These are phyloP conservation scores for Ypsolopha scabrella DNA, from an alignment of 2,888 invertebrate species.

Conservation along the genomic window DNA sequence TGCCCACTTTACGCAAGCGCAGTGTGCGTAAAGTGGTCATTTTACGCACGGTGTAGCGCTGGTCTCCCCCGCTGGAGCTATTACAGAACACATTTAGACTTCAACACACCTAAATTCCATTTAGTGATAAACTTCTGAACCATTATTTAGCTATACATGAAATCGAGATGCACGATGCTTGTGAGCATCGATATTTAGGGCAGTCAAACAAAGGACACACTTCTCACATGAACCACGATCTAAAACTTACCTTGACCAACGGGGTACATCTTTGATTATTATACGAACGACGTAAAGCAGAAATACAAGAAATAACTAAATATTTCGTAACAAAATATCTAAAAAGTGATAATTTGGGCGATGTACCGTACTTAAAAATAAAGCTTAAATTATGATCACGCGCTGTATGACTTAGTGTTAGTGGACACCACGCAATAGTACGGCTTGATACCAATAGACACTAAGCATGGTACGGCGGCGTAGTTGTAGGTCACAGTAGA, in stretches of 20 bases:
- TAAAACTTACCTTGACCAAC: slow-evolving; percentile 59
- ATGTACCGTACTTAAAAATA: slow-evolving; percentile 13
- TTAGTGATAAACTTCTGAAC: too few relatives aligned
- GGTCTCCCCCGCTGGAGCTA: slow-evolving; percentile 67
- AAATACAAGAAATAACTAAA: slow-evolving; percentile 32
- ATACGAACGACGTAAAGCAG: slow-evolving; percentile 37
- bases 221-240: slow-evolving; percentile 6
- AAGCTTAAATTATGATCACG: too few relatives aligned
- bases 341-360: slow-evolving; percentile 37
- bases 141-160: not conserved
- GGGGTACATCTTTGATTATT: slow-evolving; percentile 53
- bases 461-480: too few relatives aligned
- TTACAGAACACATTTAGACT: slow-evolving; percentile 2
- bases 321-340: slow-evolving; percentile 34
- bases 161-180: slow-evolving; percentile 3
- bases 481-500: too few relatives aligned
- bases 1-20: too few relatives aligned
- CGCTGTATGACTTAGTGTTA: too few relatives aligned
- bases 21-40: too few relatives aligned
- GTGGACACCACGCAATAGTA: too few relatives aligned
- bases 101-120: too few relatives aligned
- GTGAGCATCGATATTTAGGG: slow-evolving; percentile 40
- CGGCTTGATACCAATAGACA: too few relatives aligned
- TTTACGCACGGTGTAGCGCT: too few relatives aligned
- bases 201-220: slow-evolving; percentile 59